Evolutionary conservation across 1,140 invertebrate genomes (phyloP), one percentile per base, ranked within the genome.

Genomic region (Brachionus paranguensis): DNA sequence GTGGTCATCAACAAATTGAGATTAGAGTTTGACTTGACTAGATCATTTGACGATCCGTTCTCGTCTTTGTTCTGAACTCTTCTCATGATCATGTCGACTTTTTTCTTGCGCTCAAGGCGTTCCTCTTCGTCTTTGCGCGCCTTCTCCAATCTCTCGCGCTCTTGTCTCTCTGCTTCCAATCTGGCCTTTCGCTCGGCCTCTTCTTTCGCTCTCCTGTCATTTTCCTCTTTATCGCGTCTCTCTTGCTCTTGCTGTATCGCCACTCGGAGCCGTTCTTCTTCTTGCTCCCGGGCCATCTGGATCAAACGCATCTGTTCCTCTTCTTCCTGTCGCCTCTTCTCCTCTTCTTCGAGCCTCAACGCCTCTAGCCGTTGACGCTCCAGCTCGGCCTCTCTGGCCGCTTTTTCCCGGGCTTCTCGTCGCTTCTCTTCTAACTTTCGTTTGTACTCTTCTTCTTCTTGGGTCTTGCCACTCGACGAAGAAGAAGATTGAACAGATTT

Each of bases 401-500:
- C 78, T 27, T 81, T 81, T 81, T 81, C 78, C 1, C 78, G 29
- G 6, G 78, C 78, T 27, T 81, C 78, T 43, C 78, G 78, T 65
- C 78, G 27, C 43, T 81, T 81, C 78, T 81, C 78, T 68, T 81
- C 78, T 47, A 81, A 27, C 43, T 81, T 81, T 7, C 53, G 50
- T 33, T 81, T 81, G 29, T 81, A 81, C 33, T 81, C 78, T 81
- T 81, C 78, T 81, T 81, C 78, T 81, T 81, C 78, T 45, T 60
- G 33, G 2, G 53, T 64, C 60, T 81, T 78, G 43, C 11, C 27
- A 29, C 5, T 72, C 17, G 68, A 20, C 68, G 68, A 72, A 72
- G 68, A 72, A 72, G 68, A 72, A 72, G 68, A 72, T 43, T 72
- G 68, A 41, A 72, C 68, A 43, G 68, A 43, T 20, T 72, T 72